phyloP scores from a whole-genome alignment of 2,797 vertebrate genomes.

The Potorous gilbertii region DNA sequence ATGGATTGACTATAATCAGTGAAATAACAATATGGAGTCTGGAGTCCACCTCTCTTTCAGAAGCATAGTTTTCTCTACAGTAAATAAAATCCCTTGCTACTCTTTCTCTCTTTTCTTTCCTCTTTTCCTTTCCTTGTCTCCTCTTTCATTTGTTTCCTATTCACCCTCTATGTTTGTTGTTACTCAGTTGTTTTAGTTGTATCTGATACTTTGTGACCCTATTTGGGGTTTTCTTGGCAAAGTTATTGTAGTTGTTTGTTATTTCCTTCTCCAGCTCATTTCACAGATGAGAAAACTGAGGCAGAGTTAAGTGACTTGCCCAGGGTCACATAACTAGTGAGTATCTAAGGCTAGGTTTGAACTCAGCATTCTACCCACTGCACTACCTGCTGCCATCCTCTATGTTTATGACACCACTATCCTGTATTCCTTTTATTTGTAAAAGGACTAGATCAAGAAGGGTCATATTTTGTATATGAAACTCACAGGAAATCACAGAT shows the following conservation, averaged over 20 bases:
- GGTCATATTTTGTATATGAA: too few species aligned
- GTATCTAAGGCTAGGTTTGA: too few species aligned
- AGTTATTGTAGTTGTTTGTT: background rate
- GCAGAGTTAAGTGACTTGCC: background rate
- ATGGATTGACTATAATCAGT: background rate
- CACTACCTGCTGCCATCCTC: too few species aligned
- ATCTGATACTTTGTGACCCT: background rate
- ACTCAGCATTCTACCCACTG: too few species aligned
- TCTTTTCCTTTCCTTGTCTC: too few species aligned
- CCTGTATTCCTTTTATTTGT: too few species aligned
- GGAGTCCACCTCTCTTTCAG: background rate
- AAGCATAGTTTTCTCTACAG: background rate
- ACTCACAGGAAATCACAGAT: too few species aligned
- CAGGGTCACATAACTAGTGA: too few species aligned
- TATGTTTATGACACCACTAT: too few species aligned
- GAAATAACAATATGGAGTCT: background rate
- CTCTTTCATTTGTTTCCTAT: background rate
- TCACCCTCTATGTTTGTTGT: background rate
- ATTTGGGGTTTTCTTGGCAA: background rate
- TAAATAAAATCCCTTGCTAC: background rate
- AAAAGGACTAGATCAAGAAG: too few species aligned
- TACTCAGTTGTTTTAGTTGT: background rate
- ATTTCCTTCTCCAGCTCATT: background rate
- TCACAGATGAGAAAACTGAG: background rate
- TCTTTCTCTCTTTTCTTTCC: too few species aligned